Base-by-base conservation (phyloP, 2,797 vertebrate species). In the Heliangelus exortis region DNA sequence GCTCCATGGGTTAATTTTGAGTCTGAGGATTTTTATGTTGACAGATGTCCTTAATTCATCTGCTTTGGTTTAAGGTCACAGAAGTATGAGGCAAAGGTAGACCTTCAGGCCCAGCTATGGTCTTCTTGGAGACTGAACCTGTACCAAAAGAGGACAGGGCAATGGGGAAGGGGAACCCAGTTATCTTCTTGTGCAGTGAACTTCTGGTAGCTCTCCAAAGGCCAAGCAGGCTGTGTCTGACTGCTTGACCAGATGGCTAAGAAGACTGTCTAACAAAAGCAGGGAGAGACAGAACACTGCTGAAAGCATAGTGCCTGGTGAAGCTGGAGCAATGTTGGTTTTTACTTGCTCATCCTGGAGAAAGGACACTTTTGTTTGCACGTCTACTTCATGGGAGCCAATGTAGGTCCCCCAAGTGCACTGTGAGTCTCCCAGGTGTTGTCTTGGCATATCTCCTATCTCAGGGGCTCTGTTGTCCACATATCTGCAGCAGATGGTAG, bases 1-100 rank as follows among this genome's bases (percentile, higher is more conserved):
- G 48, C 43, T 94, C 31, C 50, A 76, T 74, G 34, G 45, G 43
- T 92, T 86, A 84, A 87, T 87, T 90, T 92, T 95, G 68, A 92
- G 76, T 93, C 78, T 85, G 71, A 67, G 59, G 10, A 57, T 80
- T 82, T 84, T 92, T 89, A 39, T n/a, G 33, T 65, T 94, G 88
- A 73, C 0, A 7, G n/a, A 65, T 83, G 50, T 76, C 50, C 39
- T 84, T n/a, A 62, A 1, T 50, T 93, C 71, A 36, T 61, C 77
- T 89, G 59, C 36, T 95, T 66, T 73, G 21, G 25, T 76, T 89
- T 68, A 58, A 0, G 3, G 33, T 62, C 41, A 48, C 19, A 67
- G 33, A 69, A 55, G 25, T 71, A 63, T 25, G 39, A 74, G 41
- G 73, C 12, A 41, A 85, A 78, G 26, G 29, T 55, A 93, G 34